Base-by-base conservation (phyloP, 1,140 invertebrate species). In the Hyles euphorbiae region DNA sequence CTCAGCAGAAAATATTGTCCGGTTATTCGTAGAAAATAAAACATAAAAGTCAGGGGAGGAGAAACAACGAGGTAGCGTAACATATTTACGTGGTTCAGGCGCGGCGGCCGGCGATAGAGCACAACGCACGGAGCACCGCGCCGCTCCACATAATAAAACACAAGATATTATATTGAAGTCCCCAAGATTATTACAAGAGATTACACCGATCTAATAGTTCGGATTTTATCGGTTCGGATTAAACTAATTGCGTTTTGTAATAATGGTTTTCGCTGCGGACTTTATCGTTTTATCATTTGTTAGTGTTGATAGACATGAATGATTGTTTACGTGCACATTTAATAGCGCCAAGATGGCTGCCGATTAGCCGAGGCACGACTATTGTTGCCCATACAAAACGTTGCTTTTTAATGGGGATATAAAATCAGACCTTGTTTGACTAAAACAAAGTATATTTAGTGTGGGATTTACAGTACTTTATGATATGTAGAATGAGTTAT, bases 201-300 rank as follows among this genome's bases (percentile, higher is more conserved):
- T 79, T 73, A 65, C 62, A 50, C 32, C 56, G 61, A 68, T 64
- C 65, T 73, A 73, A 73, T 75, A 76, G 72, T 72, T 74, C 70
- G 65, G 72, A 75, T 75, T 61, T 72, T 74, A 76, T 76, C 70
- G 66, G 44, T 47, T 60, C 58, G 63, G 68, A 72, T 73, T 75
- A 71, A 68, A 79, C 68, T 79, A 77, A 79, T 79, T 77, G 72
- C 74, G 61, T 72, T 76, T 75, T 75, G 74, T 77, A 75, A 70
- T 62, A 70, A 67, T 66, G 40, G 68, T 72, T 73, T 79, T 72
- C 70, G 70, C 68, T 75, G 51, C 50, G 63, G 62, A 66, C 60
- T 49, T 69, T 75, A 76, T 77, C 69, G 52, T 52, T 67, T 65
- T 61, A 60, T 68, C 61, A 58, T 60, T 48, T 48, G 47, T 45